Base-by-base conservation (phyloP, 2,797 vertebrate genomes). In the Phrynocephalus forsythii region DNA sequence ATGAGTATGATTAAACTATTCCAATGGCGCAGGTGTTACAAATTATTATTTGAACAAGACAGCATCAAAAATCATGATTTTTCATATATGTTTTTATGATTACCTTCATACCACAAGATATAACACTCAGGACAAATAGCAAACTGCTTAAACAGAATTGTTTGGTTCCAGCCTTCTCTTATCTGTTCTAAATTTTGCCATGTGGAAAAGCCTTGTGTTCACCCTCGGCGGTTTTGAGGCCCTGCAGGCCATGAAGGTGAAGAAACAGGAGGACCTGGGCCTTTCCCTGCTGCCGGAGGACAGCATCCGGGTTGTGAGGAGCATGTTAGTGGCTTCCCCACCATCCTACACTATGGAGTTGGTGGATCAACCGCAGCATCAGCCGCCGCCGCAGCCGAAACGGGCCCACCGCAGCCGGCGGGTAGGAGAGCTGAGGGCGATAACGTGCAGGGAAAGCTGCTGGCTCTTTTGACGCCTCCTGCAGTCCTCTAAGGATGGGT, bases 291-390 rank as follows among this genome's bases (percentile, higher is more conserved):
- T 99, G 90, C 97, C 98, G 0, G 99, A 99, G 94, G 98, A 99
- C 97, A 99, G 98, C 95, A 98, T 99, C 94, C 97, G 98, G 95
- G 98, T 99, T 93, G 97, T 98, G 87, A 94, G 98, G 75, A 97
- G 97, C 94, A 98, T 99, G 98, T 96, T 98, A 0, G 98, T 98
- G 0, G 98, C 98, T 15, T 99, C 98, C 0, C 99, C 98, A 0
- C 99, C 98, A 0, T 97, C 98, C 85, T 98, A 96, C 0, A 97
- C 98, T 93, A 97, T 99, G 44, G 98, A 99, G 95, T 97, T 99
- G 24, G 96, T 98, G 0, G 99, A 99, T 22, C 98, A 98, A 91
- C 60, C 16, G 18, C 60, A 63, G 18, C 60, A 16, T 16, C 60
- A 20, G 16, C 60, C 9, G 60, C 60, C 9, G 18, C 79, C 13